A percentile compares a stretch with the other conserved stretches of the same genome.
Conservation (phyloP, 2,888 invertebrate genomes). For the Horisme vitalbata region DNA sequence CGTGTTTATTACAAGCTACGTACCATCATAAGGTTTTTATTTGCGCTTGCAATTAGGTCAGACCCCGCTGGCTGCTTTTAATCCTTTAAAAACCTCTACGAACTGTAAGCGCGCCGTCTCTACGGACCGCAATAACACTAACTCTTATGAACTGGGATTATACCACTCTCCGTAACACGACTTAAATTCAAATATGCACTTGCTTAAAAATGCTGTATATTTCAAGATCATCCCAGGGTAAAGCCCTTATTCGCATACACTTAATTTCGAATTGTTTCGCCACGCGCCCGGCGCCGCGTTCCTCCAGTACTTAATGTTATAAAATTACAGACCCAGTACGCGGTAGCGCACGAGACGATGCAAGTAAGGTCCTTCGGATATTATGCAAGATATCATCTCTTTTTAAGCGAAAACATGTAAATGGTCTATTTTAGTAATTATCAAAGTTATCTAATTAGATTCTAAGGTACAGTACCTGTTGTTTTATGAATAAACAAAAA, state of each 20-base stretch:
- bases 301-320: too few relatives aligned
- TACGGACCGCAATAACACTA: constrained; percentile 60
- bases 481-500: too few relatives aligned
- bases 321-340: too few relatives aligned
- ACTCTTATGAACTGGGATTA: constrained; percentile 66
- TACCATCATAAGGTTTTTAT: constrained; percentile 32
- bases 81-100: constrained; percentile 55
- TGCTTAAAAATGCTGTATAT: constrained; percentile 52
- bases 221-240: constrained; percentile 36
- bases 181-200: constrained; percentile 63
- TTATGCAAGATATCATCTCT: too few relatives aligned
- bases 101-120: constrained; percentile 52
- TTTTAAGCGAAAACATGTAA: too few relatives aligned
- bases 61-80: constrained; percentile 47
- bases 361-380: too few relatives aligned
- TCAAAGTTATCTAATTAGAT: too few relatives aligned
- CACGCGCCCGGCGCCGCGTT: too few relatives aligned
- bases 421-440: too few relatives aligned
- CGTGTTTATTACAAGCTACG: constrained; percentile 20
- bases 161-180: constrained; percentile 56
- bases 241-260: constrained; percentile 23
- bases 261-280: too few relatives aligned
- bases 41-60: constrained; percentile 35
- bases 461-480: too few relatives aligned
- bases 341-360: too few relatives aligned